These are phyloP conservation scores for Clinocottus analis DNA, from an alignment of 2,113 vertebrate species.

Conservation along the genomic window DNA sequence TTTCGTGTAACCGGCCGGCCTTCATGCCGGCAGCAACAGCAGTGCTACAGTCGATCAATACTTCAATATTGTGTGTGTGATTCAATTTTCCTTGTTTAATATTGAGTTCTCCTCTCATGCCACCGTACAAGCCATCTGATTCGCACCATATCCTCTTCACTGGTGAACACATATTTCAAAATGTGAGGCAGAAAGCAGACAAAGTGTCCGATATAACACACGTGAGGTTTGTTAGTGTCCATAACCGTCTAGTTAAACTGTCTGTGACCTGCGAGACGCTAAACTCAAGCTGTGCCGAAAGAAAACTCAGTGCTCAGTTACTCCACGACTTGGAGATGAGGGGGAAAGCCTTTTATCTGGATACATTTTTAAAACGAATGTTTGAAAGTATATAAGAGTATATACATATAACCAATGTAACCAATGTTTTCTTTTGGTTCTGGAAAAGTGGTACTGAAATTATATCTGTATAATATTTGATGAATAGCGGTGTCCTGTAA, in stretches of 20 bases:
- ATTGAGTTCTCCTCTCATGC: constrained; percentile 33
- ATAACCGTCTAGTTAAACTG: background rate
- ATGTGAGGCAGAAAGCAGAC: background rate
- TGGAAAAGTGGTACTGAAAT: too few species aligned
- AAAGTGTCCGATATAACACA: background rate
- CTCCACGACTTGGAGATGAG: background rate
- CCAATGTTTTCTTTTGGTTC: background rate
- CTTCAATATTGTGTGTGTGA: constrained; percentile 58
- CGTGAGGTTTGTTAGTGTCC: background rate
- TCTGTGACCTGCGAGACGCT: too few species aligned
- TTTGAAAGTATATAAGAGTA: background rate
- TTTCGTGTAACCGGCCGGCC: constrained; percentile 31
- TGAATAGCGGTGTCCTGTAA: background rate
- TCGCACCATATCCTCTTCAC: constrained; percentile 18
- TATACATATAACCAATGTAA: background rate
- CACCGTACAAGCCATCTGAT: constrained; percentile 28
- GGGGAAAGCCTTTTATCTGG: background rate
- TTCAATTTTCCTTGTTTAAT: constrained; percentile 41
- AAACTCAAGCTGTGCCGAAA: background rate
- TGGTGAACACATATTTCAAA: constrained; percentile 26
- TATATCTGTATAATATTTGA: background rate
- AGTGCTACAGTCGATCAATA: constrained; percentile 54
- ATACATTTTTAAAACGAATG: background rate
- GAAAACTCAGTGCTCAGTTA: background rate
- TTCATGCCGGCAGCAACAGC: constrained; percentile 38